phyloP scores from a whole-genome alignment of 2,797 vertebrate genomes.

The Falco berigora region DNA sequence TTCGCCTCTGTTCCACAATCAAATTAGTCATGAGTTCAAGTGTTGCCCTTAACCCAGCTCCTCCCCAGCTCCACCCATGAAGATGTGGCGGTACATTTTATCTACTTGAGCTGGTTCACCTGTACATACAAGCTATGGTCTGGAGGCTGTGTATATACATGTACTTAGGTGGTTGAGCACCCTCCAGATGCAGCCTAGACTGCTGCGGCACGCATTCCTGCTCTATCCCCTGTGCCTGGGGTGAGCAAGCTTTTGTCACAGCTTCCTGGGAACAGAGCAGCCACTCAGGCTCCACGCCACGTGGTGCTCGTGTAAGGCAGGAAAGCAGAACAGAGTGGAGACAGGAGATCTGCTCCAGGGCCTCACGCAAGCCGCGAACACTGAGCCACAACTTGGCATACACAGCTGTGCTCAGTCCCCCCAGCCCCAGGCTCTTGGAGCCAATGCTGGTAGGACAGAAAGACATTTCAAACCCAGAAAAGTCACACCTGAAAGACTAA shows the following conservation, averaged over 20 bases:
- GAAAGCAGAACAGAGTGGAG: not conserved
- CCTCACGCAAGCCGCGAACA: not conserved
- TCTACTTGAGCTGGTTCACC: not conserved
- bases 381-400: not conserved
- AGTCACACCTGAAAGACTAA: not conserved
- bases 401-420: not conserved
- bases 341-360: not conserved
- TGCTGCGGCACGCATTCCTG: rapidly evolving
- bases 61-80: not conserved
- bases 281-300: not conserved
- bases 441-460: not conserved
- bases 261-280: not conserved
- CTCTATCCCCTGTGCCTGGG: not conserved
- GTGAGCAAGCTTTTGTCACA: not conserved
- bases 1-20: not conserved
- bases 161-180: not conserved
- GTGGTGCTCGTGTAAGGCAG: rapidly evolving
- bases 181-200: not conserved
- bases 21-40: not conserved
- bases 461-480: not conserved
- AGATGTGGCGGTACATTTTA: not conserved
- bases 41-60: not conserved
- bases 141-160: not conserved
- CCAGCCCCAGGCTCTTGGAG: rapidly evolving
- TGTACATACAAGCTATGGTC: rapidly evolving